phyloP scores from a whole-genome alignment of 2,888 invertebrate genomes.

The Danaus chrysippus region DNA sequence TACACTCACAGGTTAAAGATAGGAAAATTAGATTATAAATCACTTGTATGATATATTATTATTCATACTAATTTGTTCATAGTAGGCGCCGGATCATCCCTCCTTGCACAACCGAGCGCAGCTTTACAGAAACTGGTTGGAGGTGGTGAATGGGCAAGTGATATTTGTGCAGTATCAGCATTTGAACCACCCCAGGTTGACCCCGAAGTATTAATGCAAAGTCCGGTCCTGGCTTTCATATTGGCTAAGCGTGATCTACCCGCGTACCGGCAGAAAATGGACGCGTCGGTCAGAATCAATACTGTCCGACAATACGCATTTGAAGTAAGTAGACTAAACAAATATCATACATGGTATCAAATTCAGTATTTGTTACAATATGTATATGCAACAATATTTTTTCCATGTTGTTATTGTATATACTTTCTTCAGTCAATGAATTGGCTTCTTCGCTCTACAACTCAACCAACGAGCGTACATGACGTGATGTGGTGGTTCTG shows the following conservation, averaged over 20 bases:
- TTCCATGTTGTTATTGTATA: no score
- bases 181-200: constrained; percentile 66
- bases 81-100: constrained; percentile 86
- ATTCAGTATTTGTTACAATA: neutral
- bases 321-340: constrained; percentile 77
- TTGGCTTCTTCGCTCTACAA: constrained; percentile 95
- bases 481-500: constrained; percentile 99
- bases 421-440: constrained; percentile 85
- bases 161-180: constrained; percentile 54
- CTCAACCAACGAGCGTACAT: constrained; percentile 94
- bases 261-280: constrained; percentile 90
- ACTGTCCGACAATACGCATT: constrained; percentile 92
- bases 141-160: constrained; percentile 48
- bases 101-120: constrained; percentile 93
- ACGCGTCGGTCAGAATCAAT: constrained; percentile 89
- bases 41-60: constrained; percentile 10
- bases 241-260: constrained; percentile 92
- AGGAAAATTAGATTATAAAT: neutral
- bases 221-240: constrained; percentile 94
- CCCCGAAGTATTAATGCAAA: constrained; percentile 80
- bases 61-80: neutral
- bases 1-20: constrained; percentile 73
- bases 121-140: constrained; percentile 88
- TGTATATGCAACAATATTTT: neutral
- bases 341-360: neutral